Evolutionary conservation across 2,797 vertebrate genomes (phyloP), one percentile per base, ranked within the genome.

Genomic region (Ctenosaura bakeri): DNA sequence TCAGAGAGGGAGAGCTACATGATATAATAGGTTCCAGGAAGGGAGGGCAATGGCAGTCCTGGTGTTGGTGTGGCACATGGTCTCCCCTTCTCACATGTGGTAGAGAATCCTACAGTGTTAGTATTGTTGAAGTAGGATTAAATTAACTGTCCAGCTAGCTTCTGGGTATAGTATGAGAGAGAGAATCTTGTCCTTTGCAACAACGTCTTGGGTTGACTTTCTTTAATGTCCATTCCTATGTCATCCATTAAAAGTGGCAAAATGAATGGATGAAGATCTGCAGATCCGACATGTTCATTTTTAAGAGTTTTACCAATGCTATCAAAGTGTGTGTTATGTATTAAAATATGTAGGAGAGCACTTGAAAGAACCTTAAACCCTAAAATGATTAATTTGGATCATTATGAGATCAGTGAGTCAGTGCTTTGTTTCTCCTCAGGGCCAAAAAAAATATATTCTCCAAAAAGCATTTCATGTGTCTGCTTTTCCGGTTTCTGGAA

Each of bases 401-500:
- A 24, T 90, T 84, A n/a, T 38, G 22, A 13, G 52, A 66, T 22
- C 0, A 64, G 24, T 38, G 18, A 85, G 52, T 0, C 10, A 81
- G 62, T 80, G 66, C 74, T 76, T 92, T 32, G 46, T 90, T 91
- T 80, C 38, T 6, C 4, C 20, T 13, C 83, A 84, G 18, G 50
- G 18, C 42, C 6, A 54, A 50, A 24, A 79, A 83, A 24, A 93
- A 86, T 5, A 14, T 10, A 77, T 88, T 93, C 82, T 42, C 50
- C 62, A 52, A 54, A 1, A 24, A 42, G 10, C n/a, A 35, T 83
- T 95, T 87, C 62, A 86, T 90, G 88, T 79, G 90, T 87, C 82
- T 93, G 66, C 78, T 74, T 83, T 94, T 93, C 18, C 78, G 54
- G 38, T 64, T 12, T 1, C 88, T 91, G 62, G 89, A 89, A 90